Evolutionary conservation across 1,140 invertebrate genomes (phyloP), one percentile per base, ranked within the genome.

Genomic region (Macrocentrus cingulum): DNA sequence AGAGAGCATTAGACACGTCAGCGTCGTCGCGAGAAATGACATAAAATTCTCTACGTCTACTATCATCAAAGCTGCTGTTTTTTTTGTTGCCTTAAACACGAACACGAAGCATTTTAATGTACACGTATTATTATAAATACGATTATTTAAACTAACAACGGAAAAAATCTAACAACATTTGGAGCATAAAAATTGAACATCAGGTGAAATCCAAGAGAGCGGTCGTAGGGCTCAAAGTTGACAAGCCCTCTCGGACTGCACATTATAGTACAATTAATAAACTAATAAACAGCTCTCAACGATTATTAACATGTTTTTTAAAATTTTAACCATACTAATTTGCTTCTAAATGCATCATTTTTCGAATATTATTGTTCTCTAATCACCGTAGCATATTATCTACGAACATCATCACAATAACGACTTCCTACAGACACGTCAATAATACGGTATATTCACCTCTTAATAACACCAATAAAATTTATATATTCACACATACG

Each of bases 171-270:
- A 20, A 18, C 13, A 2, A 4, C 13, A 34, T 34, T 11, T 34
- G 6, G 11, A 34, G 6, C 29, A 32, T 32, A 1, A 20, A 41
- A 50, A 45, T 11, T 6, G 6, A 7, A 7, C 29, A 34, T 34
- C 29, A 34, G 29, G 15, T 16, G 64, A 67, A 62, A 58, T 68
- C 64, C 60, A 56, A 39, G 59, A 62, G 60, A 66, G 68, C 66
- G 68, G 71, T 66, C 71, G 67, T 61, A 64, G 68, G 73, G 76
- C 75, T 77, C 70, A 67, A 54, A 22, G 45, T 67, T 65, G 69
- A 69, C 64, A 54, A 46, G 64, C 65, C 67, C 66, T 58, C 64
- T 4, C 45, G 63, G 67, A 70, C 59, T 54, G 64, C 55, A 56
- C 25, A 29, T 29, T 25, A 32, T 46, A n/a, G n/a, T n/a, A n/a